Evolutionary conservation across 2,113 vertebrate species (phyloP).

Genomic region (Trinectes maculatus): DNA sequence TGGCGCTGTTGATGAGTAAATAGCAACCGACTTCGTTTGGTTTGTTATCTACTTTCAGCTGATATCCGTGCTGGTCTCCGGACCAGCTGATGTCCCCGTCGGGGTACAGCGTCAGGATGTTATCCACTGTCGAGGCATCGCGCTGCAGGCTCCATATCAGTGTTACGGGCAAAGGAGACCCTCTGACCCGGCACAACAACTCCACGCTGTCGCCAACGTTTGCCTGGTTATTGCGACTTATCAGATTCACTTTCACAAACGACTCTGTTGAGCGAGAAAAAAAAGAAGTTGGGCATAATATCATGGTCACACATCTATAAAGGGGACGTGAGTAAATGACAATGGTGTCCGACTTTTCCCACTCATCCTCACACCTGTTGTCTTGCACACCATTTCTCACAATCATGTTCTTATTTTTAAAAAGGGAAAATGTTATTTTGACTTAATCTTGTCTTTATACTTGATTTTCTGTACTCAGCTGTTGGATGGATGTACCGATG

Average conservation of each 20-base stretch:
- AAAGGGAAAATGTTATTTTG: not conserved
- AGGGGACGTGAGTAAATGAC: not conserved
- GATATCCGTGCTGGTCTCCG: conserved; percentile 66
- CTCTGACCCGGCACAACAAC: conserved; percentile 69
- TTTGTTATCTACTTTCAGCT: conserved; percentile 61
- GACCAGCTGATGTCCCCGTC: conserved; percentile 81
- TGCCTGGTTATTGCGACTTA: not conserved
- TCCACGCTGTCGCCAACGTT: conserved; percentile 52
- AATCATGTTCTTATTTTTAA: not conserved
- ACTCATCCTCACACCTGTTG: not conserved
- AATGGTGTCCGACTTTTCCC: not conserved
- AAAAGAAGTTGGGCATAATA: not conserved
- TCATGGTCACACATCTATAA: not conserved
- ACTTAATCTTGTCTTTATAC: too few relatives aligned
- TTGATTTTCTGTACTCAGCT: too few relatives aligned
- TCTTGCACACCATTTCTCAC: not conserved
- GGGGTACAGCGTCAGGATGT: conserved; percentile 73
- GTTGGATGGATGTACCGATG: too few relatives aligned
- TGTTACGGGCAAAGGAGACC: conserved; percentile 41
- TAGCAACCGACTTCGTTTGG: conserved; percentile 37
- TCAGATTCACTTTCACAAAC: conserved; percentile 49
- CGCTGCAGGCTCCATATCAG: conserved; percentile 83
- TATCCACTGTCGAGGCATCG: conserved; percentile 1
- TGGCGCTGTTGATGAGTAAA: conserved; percentile 72
- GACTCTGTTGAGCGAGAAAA: conserved; percentile 41